These are phyloP conservation scores for Eulithis testata DNA, from an alignment of 2,888 invertebrate genomes.

Conservation along the genomic window DNA sequence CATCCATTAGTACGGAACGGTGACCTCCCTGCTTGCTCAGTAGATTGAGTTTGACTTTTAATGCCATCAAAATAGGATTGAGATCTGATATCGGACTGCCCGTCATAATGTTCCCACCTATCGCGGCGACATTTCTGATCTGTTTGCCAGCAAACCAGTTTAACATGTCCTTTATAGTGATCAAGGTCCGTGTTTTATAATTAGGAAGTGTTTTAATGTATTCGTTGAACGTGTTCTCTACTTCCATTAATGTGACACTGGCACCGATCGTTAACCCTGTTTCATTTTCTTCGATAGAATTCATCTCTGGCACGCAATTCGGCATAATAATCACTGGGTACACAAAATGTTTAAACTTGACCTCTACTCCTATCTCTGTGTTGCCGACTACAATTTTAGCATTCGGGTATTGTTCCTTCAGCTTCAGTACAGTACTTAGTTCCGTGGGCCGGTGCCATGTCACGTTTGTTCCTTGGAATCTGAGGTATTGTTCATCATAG, in stretches of 20 bases:
- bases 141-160: constrained; percentile 98
- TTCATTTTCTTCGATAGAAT: constrained; percentile 80
- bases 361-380: constrained; percentile 93
- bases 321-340: constrained; percentile 94
- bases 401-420: constrained; percentile 87
- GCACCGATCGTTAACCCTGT: constrained; percentile 91
- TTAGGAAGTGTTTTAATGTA: constrained; percentile 85
- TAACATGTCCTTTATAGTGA: constrained; percentile 91
- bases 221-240: constrained; percentile 87
- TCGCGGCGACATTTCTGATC: constrained; percentile 96
- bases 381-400: constrained; percentile 93
- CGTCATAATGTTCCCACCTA: constrained; percentile 98
- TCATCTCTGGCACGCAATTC: constrained; percentile 92
- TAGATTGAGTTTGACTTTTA: constrained; percentile 90
- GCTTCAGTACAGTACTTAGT: constrained; percentile 83
- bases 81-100: constrained; percentile 98
- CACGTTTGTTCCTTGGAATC: constrained; percentile 79
- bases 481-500: constrained; percentile 83
- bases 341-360: constrained; percentile 90
- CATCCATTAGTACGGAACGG: constrained; percentile 88
- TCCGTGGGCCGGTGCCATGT: constrained; percentile 89
- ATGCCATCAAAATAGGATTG: constrained; percentile 95
- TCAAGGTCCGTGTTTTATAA: constrained; percentile 87
- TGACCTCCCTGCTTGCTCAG: constrained; percentile 81
- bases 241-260: constrained; percentile 90